phyloP scores from a whole-genome alignment of 2,113 vertebrate species.

The Xenotilapia leptura region DNA sequence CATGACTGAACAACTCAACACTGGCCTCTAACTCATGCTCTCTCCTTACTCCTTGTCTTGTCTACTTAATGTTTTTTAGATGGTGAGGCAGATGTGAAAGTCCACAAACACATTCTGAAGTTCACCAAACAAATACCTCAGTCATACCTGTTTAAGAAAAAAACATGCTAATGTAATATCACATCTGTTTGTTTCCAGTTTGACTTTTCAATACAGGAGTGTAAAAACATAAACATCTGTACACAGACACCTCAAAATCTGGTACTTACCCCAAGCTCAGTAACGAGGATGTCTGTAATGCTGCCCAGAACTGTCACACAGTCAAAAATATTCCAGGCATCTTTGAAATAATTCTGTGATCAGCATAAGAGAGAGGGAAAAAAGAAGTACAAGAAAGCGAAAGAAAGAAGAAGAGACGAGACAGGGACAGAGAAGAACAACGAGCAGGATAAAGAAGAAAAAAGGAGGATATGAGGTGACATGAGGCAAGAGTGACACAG shows the following conservation, averaged over 20 bases:
- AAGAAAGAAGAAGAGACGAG: background rate
- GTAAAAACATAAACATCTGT: background rate
- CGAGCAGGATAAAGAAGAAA: background rate
- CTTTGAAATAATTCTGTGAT: slow-evolving; percentile 92
- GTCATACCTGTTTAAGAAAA: background rate
- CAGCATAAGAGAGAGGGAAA: background rate
- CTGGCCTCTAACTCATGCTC: slow-evolving; percentile 29
- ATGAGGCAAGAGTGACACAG: background rate
- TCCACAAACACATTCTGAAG: background rate
- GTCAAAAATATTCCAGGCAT: slow-evolving; percentile 97
- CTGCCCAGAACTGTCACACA: slow-evolving; percentile 96
- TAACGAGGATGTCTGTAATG: slow-evolving; percentile 95
- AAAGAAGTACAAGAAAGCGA: background rate
- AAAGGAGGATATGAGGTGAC: background rate
- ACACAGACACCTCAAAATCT: background rate
- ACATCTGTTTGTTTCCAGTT: background rate
- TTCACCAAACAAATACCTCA: background rate
- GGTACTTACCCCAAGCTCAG: slow-evolving; percentile 88
- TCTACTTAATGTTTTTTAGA: slow-evolving; percentile 6
- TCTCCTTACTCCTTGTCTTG: background rate
- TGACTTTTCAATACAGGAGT: background rate
- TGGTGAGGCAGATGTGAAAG: slow-evolving; percentile 5
- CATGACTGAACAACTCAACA: slow-evolving; percentile 59
- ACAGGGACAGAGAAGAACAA: background rate
- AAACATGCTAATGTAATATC: background rate